Conservation (phyloP, 2,888 invertebrate genomes). For the Diogma glabrata region DNA sequence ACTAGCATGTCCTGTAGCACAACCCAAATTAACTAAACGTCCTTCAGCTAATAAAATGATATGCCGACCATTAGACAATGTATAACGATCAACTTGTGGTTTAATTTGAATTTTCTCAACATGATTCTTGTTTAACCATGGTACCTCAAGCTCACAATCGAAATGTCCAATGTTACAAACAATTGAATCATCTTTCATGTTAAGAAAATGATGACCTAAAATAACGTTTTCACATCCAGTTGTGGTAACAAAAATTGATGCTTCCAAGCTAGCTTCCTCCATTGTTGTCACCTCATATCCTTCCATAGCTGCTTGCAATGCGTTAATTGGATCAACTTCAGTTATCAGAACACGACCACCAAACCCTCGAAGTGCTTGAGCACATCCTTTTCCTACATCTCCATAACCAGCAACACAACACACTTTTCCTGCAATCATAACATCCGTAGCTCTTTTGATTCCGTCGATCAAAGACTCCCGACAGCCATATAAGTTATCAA, state of each 20-base stretch:
- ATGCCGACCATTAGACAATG: conserved; percentile 78
- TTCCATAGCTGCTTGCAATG: conserved; percentile 97
- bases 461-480: conserved; percentile 97
- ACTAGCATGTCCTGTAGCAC: conserved; percentile 96
- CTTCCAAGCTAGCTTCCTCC: conserved; percentile 85
- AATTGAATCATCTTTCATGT: conserved; percentile 93
- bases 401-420: conserved; percentile 98
- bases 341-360: conserved; percentile 94
- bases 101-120: conserved; percentile 83
- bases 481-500: conserved; percentile 98
- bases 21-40: conserved; percentile 93
- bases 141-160: conserved; percentile 94
- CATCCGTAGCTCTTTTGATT: conserved; percentile 96
- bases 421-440: conserved; percentile 98
- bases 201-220: conserved; percentile 69
- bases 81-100: conserved; percentile 94
- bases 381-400: conserved; percentile 98
- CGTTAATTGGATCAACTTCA: conserved; percentile 98
- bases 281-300: conserved; percentile 92
- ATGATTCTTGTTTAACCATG: conserved; percentile 88
- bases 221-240: conserved; percentile 95
- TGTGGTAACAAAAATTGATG: conserved; percentile 93
- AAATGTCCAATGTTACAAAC: conserved; percentile 99
- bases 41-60: conserved; percentile 93
- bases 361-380: conserved; percentile 87